Evolutionary conservation across 2,888 invertebrate species (phyloP).

Genomic region (Coenonympha glycerion): DNA sequence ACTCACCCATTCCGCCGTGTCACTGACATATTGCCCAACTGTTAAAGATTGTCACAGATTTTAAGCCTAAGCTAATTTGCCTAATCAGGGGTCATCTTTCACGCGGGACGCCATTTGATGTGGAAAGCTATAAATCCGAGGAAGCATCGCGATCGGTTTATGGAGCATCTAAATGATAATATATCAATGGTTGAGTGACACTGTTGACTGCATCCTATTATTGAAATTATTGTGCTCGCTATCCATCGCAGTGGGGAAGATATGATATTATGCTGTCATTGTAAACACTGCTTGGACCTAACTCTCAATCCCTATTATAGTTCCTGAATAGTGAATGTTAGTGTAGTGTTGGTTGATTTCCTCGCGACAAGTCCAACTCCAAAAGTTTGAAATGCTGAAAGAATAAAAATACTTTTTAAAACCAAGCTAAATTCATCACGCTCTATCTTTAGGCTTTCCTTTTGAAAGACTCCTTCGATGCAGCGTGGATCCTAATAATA

Average conservation of each 20-base stretch:
- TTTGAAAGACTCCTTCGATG: no score
- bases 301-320: no score
- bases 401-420: no score
- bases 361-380: no score
- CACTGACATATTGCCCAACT: conserved; percentile 3
- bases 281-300: background rate
- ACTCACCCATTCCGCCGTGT: background rate
- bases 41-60: conserved; percentile 6
- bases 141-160: conserved; percentile 5
- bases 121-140: conserved; percentile 9
- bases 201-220: no score
- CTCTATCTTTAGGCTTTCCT: no score
- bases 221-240: background rate
- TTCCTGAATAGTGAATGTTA: no score
- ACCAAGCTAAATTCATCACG: no score
- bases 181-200: conserved; percentile 12
- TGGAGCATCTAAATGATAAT: conserved; percentile 11
- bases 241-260: background rate
- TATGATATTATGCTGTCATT: background rate
- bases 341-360: no score
- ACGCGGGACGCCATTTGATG: conserved; percentile 8
- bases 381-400: no score
- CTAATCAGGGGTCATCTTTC: conserved; percentile 7
- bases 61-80: conserved; percentile 11
- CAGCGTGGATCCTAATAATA: no score